A percentile compares a stretch with the other conserved stretches of the same genome.
phyloP scores from a whole-genome alignment of 2,888 invertebrate species.

The Liopterus haemorrhoidalis region DNA sequence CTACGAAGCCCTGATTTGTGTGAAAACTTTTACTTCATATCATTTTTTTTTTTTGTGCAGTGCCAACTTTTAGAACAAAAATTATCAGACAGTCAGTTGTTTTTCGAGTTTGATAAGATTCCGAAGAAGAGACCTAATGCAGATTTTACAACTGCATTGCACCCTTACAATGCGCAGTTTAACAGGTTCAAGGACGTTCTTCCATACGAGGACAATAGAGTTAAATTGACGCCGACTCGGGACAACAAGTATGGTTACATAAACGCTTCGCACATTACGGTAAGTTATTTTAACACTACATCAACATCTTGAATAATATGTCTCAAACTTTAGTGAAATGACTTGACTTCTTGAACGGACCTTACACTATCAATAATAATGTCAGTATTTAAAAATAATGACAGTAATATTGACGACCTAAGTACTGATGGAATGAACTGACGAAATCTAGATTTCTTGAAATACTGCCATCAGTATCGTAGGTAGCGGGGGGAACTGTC shows the following conservation, averaged over 20 bases:
- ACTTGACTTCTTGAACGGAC: too few relatives aligned
- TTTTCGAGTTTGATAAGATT: constrained; percentile 81
- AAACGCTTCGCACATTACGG: constrained; percentile 87
- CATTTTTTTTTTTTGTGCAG: too few relatives aligned
- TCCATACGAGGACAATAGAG: constrained; percentile 87
- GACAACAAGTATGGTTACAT: constrained; percentile 84
- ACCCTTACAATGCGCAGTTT: constrained; percentile 59
- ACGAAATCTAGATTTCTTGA: too few relatives aligned
- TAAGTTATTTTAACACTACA: constrained; percentile 42
- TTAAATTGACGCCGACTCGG: constrained; percentile 73
- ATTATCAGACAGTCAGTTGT: constrained; percentile 67
- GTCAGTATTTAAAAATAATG: too few relatives aligned
- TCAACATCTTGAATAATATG: not conserved
- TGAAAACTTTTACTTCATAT: constrained; percentile 6
- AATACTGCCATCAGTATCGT: too few relatives aligned
- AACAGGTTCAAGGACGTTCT: constrained; percentile 64
- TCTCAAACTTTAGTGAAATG: not conserved
- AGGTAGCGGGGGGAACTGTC: too few relatives aligned
- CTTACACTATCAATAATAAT: too few relatives aligned
- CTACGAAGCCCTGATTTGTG: not conserved
- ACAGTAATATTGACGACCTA: too few relatives aligned
- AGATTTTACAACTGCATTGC: constrained; percentile 65
- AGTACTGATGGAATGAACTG: too few relatives aligned
- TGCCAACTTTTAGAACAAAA: constrained; percentile 61
- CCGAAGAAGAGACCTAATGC: constrained; percentile 67